These are phyloP conservation scores for Plebejus melissa DNA, from an alignment of 2,888 invertebrate genomes.

Conservation along the genomic window DNA sequence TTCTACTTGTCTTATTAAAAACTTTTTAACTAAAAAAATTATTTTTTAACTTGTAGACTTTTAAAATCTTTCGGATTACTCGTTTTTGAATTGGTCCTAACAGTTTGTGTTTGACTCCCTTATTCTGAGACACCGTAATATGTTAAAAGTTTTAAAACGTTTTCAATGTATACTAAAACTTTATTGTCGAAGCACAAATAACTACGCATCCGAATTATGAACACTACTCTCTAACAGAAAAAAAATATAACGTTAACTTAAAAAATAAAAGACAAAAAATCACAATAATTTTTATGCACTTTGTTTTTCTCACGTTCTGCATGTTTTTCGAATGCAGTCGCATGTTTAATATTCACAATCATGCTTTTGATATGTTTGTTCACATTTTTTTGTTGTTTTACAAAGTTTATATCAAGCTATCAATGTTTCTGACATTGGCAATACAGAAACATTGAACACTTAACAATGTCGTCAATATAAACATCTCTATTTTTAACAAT, in stretches of 20 bases:
- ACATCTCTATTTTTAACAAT: no score
- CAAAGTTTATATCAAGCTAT: slow-evolving; percentile 6
- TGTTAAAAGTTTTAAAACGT: neutral
- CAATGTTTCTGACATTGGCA: slow-evolving; percentile 8
- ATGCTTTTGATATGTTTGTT: slow-evolving; percentile 13
- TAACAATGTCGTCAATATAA: neutral
- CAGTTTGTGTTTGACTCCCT: neutral
- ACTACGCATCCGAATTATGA: slow-evolving; percentile 1
- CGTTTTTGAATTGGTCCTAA: neutral
- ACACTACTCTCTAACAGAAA: neutral
- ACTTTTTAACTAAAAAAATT: neutral
- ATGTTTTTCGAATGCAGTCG: neutral
- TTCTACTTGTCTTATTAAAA: no score
- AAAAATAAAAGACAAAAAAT: neutral
- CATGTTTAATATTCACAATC: neutral
- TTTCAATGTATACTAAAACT: neutral
- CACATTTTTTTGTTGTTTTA: neutral
- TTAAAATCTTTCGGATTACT: slow-evolving; percentile 22
- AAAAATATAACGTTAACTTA: neutral
- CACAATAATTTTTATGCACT: neutral
- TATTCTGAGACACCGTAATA: neutral
- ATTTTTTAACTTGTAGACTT: neutral
- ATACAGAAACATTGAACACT: neutral
- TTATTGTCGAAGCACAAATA: neutral
- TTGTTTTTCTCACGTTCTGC: neutral